Conservation (phyloP, 2,888 invertebrate species). For the Melanostoma scalare region DNA sequence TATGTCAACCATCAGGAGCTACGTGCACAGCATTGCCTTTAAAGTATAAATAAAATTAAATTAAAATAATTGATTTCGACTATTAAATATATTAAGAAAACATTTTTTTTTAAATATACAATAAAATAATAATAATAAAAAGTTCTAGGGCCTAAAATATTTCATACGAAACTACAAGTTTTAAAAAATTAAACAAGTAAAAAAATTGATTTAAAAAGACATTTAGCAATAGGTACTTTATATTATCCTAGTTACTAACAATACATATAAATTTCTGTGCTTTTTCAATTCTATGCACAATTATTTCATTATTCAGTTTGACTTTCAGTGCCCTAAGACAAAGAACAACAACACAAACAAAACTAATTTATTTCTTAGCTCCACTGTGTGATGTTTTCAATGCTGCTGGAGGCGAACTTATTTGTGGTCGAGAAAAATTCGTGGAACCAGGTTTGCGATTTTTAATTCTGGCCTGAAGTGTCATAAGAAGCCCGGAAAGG, state of each 20-base stretch:
- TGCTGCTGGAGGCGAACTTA: slow-evolving; percentile 74
- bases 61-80: slow-evolving; percentile 55
- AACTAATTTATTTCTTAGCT: slow-evolving; percentile 44
- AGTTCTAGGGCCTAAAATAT: slow-evolving; percentile 41
- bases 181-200: slow-evolving; percentile 14
- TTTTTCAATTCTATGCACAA: slow-evolving; percentile 5
- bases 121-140: slow-evolving; percentile 50
- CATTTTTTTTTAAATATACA: slow-evolving; percentile 67
- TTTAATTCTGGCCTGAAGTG: slow-evolving; percentile 92
- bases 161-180: slow-evolving; percentile 48
- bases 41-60: slow-evolving; percentile 39
- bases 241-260: slow-evolving; percentile 40
- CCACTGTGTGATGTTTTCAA: slow-evolving; percentile 59
- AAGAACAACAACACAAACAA: slow-evolving; percentile 18
- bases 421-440: slow-evolving; percentile 78
- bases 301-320: slow-evolving; percentile 28
- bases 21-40: neutral
- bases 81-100: slow-evolving; percentile 70
- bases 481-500: slow-evolving; percentile 89
- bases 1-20: too few relatives aligned
- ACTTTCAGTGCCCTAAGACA: slow-evolving; percentile 39
- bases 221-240: slow-evolving; percentile 56
- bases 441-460: slow-evolving; percentile 82
- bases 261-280: slow-evolving; percentile 50
- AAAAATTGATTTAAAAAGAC: slow-evolving; percentile 16